These are phyloP conservation scores for Drosophila nigricruria DNA, from an alignment of 2,888 invertebrate species.

Conservation along the genomic window DNA sequence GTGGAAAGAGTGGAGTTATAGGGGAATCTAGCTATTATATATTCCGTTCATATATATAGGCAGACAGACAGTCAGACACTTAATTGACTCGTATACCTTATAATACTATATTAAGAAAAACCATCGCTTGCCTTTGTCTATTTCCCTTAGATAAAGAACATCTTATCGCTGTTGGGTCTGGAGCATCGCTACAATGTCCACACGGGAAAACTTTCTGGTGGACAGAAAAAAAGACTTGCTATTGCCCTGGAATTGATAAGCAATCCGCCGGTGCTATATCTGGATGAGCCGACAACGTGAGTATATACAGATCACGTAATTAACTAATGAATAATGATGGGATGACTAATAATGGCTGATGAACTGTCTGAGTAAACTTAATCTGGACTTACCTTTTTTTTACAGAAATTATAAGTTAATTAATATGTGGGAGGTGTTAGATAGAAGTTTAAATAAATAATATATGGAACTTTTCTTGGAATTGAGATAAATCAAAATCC, in stretches of 20 bases:
- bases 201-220: slow-evolving; percentile 92
- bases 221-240: slow-evolving; percentile 92
- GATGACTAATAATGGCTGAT: slow-evolving; percentile 20
- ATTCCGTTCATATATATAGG: too few species aligned
- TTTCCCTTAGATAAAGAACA: slow-evolving; percentile 89
- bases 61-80: too few species aligned
- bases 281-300: slow-evolving; percentile 95
- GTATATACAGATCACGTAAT: slow-evolving; percentile 69
- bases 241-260: slow-evolving; percentile 94
- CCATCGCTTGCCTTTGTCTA: slow-evolving; percentile 25
- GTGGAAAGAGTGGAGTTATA: too few species aligned
- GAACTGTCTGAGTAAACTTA: neutral
- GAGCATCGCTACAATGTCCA: slow-evolving; percentile 89
- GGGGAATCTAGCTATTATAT: too few species aligned
- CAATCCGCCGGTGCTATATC: slow-evolving; percentile 94
- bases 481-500: neutral
- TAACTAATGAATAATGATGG: slow-evolving; percentile 18
- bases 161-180: slow-evolving; percentile 90
- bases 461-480: neutral
- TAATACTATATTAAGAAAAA: too few species aligned
- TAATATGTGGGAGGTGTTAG: neutral
- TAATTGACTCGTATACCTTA: too few species aligned
- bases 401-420: neutral
- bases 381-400: neutral
- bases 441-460: neutral